Evolutionary conservation across 1,140 invertebrate species (phyloP).

Genomic region (Plutomurus gul): DNA sequence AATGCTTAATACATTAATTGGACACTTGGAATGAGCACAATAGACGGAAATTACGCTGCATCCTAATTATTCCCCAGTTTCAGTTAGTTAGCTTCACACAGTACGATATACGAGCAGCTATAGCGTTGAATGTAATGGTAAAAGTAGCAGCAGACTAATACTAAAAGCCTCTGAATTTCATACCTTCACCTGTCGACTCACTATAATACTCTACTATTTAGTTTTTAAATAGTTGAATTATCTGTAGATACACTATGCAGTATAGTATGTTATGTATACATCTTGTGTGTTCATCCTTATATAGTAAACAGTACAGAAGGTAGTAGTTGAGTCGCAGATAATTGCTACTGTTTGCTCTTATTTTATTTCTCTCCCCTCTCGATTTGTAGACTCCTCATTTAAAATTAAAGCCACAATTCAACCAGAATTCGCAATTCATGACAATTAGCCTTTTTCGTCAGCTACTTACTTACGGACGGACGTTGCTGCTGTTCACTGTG

Average conservation of each 20-base stretch:
- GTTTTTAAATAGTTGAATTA: too few species aligned
- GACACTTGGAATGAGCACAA: constrained; percentile 20
- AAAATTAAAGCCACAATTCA: constrained; percentile 20
- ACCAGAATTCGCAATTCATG: constrained; percentile 6
- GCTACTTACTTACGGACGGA: not conserved
- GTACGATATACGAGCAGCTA: not conserved
- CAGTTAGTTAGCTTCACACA: not conserved
- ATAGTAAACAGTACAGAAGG: not conserved
- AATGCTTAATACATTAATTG: constrained; percentile 30
- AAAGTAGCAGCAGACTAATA: not conserved
- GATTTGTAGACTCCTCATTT: constrained; percentile 8
- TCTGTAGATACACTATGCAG: too few species aligned
- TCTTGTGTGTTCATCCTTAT: too few species aligned
- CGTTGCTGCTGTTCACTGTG: not conserved
- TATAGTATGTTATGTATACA: too few species aligned
- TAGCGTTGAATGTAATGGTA: not conserved
- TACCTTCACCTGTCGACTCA: too few species aligned
- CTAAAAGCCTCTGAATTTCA: too few species aligned
- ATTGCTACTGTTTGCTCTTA: constrained; percentile 12
- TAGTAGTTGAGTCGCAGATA: not conserved
- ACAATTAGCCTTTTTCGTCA: constrained; percentile 1
- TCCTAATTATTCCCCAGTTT: constrained; percentile 30
- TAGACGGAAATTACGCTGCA: constrained; percentile 30
- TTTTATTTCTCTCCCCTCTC: not conserved
- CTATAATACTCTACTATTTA: too few species aligned